phyloP scores from a whole-genome alignment of 1,140 invertebrate genomes.

The Melitaea cinxia region DNA sequence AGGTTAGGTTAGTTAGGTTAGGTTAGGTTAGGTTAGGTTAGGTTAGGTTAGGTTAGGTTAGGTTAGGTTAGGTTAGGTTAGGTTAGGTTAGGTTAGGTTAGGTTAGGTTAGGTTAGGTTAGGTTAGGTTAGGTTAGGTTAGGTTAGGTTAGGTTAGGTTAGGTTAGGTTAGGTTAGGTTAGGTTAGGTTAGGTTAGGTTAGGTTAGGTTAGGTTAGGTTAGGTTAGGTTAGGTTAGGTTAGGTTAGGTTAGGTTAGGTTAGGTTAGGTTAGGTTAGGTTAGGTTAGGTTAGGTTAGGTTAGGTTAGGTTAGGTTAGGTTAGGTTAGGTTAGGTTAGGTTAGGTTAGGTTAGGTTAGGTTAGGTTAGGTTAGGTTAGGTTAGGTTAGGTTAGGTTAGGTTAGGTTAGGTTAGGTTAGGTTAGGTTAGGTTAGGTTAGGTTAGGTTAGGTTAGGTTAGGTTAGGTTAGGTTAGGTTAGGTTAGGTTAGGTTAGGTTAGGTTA shows the following conservation, averaged over 20 bases:
- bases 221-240: conserved; percentile 36
- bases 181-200: conserved; percentile 24
- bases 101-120: conserved; percentile 38
- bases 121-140: conserved; percentile 35
- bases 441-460: too few species aligned
- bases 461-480: too few species aligned
- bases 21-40: conserved; percentile 27
- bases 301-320: too few species aligned
- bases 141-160: conserved; percentile 38
- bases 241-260: conserved; percentile 31
- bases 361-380: too few species aligned
- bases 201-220: conserved; percentile 31
- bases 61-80: conserved; percentile 33
- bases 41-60: conserved; percentile 28
- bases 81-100: conserved; percentile 35
- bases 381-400: too few species aligned
- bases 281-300: conserved; percentile 16
- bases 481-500: too few species aligned
- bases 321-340: too few species aligned
- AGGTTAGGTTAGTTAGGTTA: conserved; percentile 23
- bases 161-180: conserved; percentile 38
- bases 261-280: conserved; percentile 16
- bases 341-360: too few species aligned
- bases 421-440: too few species aligned
- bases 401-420: too few species aligned